Evolutionary conservation across 2,888 invertebrate genomes (phyloP), one percentile per base, ranked within the genome.

Genomic region (Pemphredon lugubris): DNA sequence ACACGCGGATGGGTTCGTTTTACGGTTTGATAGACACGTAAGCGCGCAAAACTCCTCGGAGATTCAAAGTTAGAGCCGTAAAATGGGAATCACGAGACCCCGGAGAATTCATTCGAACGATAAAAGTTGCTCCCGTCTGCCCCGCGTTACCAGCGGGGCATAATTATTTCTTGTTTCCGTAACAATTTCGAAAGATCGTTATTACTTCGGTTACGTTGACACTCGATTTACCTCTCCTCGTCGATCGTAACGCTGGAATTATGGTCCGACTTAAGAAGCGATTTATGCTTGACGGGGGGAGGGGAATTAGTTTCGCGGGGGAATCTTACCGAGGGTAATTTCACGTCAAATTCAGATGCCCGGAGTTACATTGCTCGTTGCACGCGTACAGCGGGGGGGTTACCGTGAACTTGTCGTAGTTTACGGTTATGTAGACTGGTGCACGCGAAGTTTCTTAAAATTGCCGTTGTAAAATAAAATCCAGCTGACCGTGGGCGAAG

Each of bases 271-370:
- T 55, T 47, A 32, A 14, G 42, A 48, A 23, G 14, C 13, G 58
- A 64, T 26, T 57, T 58, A 57, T 48, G 21, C 40, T 26, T 47
- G 23, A 7, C 34, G 20, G 13, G 14, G 21, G 34, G n/a, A 18
- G 5, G 18, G 11, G 18, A 34, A 11, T 11, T n/a, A 21, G 14
- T 42, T 48, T 30, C 23, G 44, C 42, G 7, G n/a, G 23, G 14
- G 32, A 42, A 58, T 23, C 48, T 32, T 42, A 18, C 32, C 2
- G 32, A 11, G 16, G 47, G 50, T 51, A 65, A 65, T 59, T 65
- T 51, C 45, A 23, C 37, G 65, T 65, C 65, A 59, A 51, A 45
- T 18, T 16, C 65, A 65, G 37, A 39, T 20, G 48, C 48, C 23
- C 14, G 14, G 21, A 21, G 11, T 18, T 20, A 7, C 54, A 34